Base-by-base conservation (phyloP, 2,797 vertebrate genomes). In the Mus caroli region DNA sequence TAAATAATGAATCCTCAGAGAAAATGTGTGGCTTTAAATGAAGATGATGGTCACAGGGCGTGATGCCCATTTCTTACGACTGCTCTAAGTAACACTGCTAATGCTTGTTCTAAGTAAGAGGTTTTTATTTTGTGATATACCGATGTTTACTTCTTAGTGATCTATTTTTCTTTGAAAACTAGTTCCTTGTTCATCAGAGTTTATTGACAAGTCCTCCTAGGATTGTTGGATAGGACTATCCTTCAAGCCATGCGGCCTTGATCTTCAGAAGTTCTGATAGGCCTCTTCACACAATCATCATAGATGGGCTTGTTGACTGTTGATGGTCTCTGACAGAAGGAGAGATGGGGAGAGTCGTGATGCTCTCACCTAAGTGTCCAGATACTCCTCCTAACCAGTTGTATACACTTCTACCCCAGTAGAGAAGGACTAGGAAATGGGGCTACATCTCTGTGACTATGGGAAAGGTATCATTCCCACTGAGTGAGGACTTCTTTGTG, bases 131-230 rank as follows among this genome's bases (percentile, higher is more conserved):
- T 95, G 56, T n/a, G 83, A 52, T 37, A 82, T 43, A 92, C 56
- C n/a, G 3, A 90, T 78, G 22, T 95, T 90, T n/a, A 77, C 37
- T 15, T 50, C 94, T 96, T 67, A 94, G 28, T 56, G 26, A 54
- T 77, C 43, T 52, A 85, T 97, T 88, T 97, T 69, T 56, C 0
- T 95, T 92, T 62, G 26, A 78, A 43, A 77, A 91, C 56, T 96
- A 97, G 94, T 93, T 93, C 22, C 2, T 37, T 46, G 1, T 0
- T 40, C 54, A 84, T 77, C 24, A 96, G 88, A 94, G 13, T 67
- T 9, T 12, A 91, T 91, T 76, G 46, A 71, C 43, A 79, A 94
- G 24, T 22, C 14, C 91, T 85, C 17, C 13, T 28, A 78, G 7
- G 24, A 56, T 60, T 82, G 56, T 28, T 17, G 14, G 17, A 28